phyloP scores from a whole-genome alignment of 2,797 vertebrate species.

The Acrossocheilus wenchowensis region DNA sequence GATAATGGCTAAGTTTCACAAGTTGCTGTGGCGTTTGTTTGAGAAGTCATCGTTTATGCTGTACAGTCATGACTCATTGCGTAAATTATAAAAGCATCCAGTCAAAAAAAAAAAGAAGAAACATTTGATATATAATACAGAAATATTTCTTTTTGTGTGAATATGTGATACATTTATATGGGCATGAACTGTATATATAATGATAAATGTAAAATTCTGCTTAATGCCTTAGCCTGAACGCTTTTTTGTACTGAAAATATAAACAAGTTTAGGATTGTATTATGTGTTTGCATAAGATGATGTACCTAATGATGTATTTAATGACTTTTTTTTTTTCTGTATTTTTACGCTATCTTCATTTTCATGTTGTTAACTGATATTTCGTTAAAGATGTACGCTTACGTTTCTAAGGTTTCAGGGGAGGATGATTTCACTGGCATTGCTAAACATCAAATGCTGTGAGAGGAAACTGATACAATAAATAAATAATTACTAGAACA shows the following conservation, averaged over 20 bases:
- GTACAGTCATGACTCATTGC: constrained; percentile 18
- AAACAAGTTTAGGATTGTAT: not conserved
- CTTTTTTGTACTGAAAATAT: not conserved
- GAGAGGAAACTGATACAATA: not conserved
- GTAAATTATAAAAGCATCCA: constrained; percentile 1
- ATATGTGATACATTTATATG: constrained; percentile 11
- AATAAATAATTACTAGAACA: not conserved
- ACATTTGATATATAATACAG: constrained; percentile 4
- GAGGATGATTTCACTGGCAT: not conserved
- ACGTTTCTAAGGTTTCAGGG: not conserved
- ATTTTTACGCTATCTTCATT: not conserved
- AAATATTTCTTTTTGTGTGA: constrained; percentile 24
- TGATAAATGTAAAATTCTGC: not conserved
- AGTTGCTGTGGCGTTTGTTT: constrained; percentile 24
- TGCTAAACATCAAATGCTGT: not conserved
- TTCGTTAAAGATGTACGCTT: not conserved
- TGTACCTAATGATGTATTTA: not conserved
- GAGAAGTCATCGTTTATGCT: constrained; percentile 16
- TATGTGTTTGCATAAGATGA: not conserved
- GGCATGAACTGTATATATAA: not conserved
- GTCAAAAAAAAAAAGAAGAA: constrained; percentile 10
- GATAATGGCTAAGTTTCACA: constrained; percentile 3
- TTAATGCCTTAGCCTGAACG: not conserved
- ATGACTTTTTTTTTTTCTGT: not conserved
- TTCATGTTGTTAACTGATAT: not conserved